Conservation (phyloP, 2,113 vertebrate species). For the Gavialis gangeticus region DNA sequence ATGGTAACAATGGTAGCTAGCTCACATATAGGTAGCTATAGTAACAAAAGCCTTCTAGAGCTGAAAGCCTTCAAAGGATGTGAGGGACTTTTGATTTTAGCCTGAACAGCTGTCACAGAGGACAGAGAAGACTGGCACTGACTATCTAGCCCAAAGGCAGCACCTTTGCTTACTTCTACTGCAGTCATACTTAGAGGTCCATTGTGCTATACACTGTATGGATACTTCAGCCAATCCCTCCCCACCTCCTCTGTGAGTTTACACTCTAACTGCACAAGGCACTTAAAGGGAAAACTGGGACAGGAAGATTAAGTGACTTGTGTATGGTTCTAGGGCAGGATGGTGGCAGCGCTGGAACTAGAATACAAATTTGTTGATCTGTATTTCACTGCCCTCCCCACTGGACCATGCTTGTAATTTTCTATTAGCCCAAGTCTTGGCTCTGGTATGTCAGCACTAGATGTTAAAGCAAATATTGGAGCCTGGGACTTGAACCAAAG, state of each 20-base stretch:
- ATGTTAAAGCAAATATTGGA: background rate
- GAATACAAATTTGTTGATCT: background rate
- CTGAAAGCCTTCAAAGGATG: background rate
- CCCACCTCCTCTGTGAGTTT: background rate
- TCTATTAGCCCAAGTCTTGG: background rate
- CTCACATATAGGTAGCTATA: background rate
- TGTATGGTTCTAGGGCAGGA: background rate
- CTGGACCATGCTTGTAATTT: background rate
- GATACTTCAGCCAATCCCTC: background rate
- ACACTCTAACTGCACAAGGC: background rate
- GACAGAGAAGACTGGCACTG: background rate
- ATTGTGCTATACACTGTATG: background rate
- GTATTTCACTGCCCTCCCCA: background rate
- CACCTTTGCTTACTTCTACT: too few species aligned
- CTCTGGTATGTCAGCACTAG: background rate
- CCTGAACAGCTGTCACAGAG: background rate
- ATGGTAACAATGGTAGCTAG: too few species aligned
- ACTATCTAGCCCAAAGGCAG: background rate
- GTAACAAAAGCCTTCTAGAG: background rate
- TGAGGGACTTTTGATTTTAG: background rate
- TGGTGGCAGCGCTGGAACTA: background rate
- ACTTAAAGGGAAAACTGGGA: background rate
- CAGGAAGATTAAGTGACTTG: background rate
- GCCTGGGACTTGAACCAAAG: background rate
- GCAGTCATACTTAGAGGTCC: too few species aligned